Conservation (phyloP, 2,797 vertebrate species). For the Lithobates sylvaticus region DNA sequence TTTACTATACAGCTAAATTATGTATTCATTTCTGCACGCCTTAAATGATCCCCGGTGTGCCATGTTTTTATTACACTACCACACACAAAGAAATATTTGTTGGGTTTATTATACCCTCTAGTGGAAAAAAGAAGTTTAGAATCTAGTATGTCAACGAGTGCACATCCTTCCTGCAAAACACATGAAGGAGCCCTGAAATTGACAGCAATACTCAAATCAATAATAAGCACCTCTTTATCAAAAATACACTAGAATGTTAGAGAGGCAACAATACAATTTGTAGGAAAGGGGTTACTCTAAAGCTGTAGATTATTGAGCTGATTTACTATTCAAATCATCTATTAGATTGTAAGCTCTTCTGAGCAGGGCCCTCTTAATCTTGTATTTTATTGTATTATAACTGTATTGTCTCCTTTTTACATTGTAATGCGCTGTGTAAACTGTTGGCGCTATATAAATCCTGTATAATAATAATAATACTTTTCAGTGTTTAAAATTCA, state of each 20-base stretch:
- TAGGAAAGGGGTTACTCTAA: no score
- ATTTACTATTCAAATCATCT: no score
- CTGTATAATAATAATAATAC: no score
- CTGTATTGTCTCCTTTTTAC: no score
- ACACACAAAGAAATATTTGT: conserved; percentile 20
- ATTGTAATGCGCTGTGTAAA: no score
- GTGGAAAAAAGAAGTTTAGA: conserved; percentile 50
- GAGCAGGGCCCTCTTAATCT: no score
- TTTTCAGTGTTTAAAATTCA: no score
- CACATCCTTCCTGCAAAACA: neutral
- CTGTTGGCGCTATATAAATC: no score
- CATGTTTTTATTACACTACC: conserved; percentile 27
- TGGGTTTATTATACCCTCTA: conserved; percentile 51
- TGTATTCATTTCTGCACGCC: conserved; percentile 39
- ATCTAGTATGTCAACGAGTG: neutral
- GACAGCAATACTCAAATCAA: neutral
- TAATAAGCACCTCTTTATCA: neutral
- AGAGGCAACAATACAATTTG: no score
- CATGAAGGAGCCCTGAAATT: neutral
- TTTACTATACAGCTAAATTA: conserved; percentile 52
- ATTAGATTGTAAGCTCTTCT: no score
- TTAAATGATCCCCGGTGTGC: conserved; percentile 44
- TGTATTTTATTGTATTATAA: no score
- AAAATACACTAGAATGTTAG: neutral
- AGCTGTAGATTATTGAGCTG: no score